These are phyloP conservation scores for Bombylius discolor DNA, from an alignment of 2,888 invertebrate species.

Conservation along the genomic window DNA sequence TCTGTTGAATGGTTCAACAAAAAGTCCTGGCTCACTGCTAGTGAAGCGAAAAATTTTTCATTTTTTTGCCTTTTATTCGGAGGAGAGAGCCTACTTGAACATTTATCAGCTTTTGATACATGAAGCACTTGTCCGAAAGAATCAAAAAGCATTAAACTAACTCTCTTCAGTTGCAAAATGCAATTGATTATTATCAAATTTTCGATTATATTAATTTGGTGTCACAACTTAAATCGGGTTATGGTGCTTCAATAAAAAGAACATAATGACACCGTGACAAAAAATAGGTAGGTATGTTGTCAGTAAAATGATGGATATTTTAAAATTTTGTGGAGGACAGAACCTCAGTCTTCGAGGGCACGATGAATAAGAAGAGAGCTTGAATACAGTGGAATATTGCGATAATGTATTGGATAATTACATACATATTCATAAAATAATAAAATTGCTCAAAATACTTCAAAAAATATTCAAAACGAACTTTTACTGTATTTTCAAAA, in stretches of 20 bases:
- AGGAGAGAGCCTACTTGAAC: neutral
- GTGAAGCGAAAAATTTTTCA: neutral
- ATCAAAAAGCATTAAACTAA: neutral
- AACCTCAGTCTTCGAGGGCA: neutral
- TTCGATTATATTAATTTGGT: neutral
- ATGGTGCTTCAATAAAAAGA: neutral
- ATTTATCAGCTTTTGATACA: neutral
- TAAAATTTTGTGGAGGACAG: constrained; percentile 3
- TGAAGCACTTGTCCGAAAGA: neutral
- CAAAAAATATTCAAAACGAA: neutral
- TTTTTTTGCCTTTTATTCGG: neutral
- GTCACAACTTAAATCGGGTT: neutral
- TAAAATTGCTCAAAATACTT: too few species aligned
- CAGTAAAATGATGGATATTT: neutral
- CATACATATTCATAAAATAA: too few species aligned
- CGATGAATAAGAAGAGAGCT: neutral
- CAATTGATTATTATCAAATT: neutral
- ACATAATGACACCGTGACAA: neutral
- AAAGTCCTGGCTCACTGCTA: neutral
- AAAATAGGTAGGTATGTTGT: neutral
- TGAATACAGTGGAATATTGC: neutral
- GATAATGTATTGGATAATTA: too few species aligned
- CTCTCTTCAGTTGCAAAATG: neutral
- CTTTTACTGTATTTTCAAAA: neutral
- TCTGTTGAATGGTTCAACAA: neutral